Evolutionary conservation across 2,797 vertebrate species (phyloP).

Genomic region (Gastrophryne carolinensis): DNA sequence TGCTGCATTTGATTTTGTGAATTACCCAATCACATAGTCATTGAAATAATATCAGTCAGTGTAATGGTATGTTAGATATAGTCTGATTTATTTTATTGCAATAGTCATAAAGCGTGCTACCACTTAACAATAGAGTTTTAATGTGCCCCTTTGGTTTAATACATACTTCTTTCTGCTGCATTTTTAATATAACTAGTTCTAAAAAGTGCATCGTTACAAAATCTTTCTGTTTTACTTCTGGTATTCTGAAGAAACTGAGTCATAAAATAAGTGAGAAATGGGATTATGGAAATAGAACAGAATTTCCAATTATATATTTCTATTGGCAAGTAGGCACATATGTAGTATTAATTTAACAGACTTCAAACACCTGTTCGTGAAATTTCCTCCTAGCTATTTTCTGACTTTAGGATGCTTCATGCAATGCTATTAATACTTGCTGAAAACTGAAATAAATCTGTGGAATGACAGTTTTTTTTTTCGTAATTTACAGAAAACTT

Average conservation of each 20-base stretch:
- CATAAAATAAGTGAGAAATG: conserved; percentile 52
- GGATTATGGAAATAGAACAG: conserved; percentile 51
- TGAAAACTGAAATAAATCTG: conserved; percentile 9
- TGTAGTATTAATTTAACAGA: conserved; percentile 51
- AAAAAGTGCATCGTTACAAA: conserved; percentile 49
- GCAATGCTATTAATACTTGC: conserved; percentile 39
- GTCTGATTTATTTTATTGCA: neutral
- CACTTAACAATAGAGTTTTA: conserved; percentile 14
- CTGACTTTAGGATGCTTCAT: conserved; percentile 31
- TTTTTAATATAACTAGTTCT: conserved; percentile 30
- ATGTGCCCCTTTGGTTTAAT: conserved; percentile 6
- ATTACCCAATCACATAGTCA: too few relatives aligned
- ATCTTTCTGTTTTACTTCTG: conserved; percentile 50
- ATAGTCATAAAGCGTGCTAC: conserved; percentile 2
- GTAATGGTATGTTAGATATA: neutral
- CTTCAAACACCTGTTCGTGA: conserved; percentile 52
- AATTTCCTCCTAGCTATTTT: conserved; percentile 46
- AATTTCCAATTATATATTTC: conserved; percentile 53
- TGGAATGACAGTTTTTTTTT: neutral
- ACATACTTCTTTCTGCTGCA: conserved; percentile 3
- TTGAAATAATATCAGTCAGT: neutral
- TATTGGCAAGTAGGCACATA: conserved; percentile 48
- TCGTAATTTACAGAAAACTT: neutral
- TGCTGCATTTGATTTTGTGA: too few relatives aligned
- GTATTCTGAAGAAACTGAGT: conserved; percentile 40